Percentiles rank a stretch among this genome's conserved stretches.
Evolutionary conservation across 2,797 vertebrate species (phyloP).

Genomic region (Tragopan temminckii): DNA sequence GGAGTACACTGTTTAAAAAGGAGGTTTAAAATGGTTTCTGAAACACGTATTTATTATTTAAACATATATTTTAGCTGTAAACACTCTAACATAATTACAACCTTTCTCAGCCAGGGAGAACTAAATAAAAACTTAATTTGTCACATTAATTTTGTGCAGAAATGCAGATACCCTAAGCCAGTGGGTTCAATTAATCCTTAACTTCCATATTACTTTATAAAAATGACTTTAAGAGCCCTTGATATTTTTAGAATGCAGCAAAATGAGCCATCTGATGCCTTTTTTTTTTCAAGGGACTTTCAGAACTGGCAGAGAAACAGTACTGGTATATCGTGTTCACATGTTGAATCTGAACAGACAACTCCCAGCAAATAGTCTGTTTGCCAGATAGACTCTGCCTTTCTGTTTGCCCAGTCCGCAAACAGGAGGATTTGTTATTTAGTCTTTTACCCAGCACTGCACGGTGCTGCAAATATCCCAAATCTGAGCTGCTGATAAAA

Average conservation of each 20-base stretch:
- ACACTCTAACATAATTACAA: conserved; percentile 74
- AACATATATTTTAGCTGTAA: conserved; percentile 72
- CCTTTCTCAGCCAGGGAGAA: conserved; percentile 73
- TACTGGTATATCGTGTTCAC: not conserved
- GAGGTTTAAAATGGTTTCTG: conserved; percentile 69
- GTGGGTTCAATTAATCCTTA: conserved; percentile 75
- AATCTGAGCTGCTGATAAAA: not conserved
- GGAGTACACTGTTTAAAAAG: conserved; percentile 69
- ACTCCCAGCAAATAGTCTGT: conserved; percentile 9
- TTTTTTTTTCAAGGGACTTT: conserved; percentile 2
- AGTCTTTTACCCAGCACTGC: not conserved
- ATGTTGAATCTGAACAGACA: conserved; percentile 17
- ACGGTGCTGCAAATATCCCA: not conserved
- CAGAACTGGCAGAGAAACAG: not conserved
- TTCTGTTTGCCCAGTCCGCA: not conserved
- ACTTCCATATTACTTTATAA: conserved; percentile 63
- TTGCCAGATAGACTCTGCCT: conserved; percentile 34
- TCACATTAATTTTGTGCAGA: conserved; percentile 71
- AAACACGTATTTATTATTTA: conserved; percentile 74
- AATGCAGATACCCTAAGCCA: conserved; percentile 66
- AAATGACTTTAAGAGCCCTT: conserved; percentile 64
- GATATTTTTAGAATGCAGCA: conserved; percentile 52
- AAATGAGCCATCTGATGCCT: conserved; percentile 29
- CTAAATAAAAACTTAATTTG: conserved; percentile 75
- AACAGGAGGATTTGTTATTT: not conserved